Evolutionary conservation across 2,888 invertebrate genomes (phyloP), one percentile per base, ranked within the genome.

Genomic region (Stomorhina lunata): DNA sequence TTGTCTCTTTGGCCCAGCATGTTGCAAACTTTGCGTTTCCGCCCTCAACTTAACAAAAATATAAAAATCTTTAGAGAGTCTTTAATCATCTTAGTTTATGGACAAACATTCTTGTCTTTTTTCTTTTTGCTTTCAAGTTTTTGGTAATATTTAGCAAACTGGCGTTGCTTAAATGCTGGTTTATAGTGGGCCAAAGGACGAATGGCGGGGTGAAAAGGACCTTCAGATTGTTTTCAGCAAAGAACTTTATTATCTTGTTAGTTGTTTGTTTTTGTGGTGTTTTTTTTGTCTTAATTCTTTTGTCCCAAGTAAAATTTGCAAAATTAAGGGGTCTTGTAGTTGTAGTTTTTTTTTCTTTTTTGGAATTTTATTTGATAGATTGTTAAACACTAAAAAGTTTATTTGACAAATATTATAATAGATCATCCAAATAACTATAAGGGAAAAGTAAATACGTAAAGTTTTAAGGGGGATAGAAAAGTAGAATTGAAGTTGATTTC

Each of bases 1-100:
- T n/a, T n/a, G n/a, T n/a, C n/a, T n/a, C n/a, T n/a, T n/a, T n/a
- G n/a, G n/a, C n/a, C n/a, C n/a, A n/a, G n/a, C n/a, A n/a, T n/a
- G n/a, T n/a, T n/a, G n/a, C n/a, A n/a, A n/a, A n/a, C n/a, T n/a
- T n/a, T n/a, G n/a, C 43, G 43, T 57, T 66, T 65, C 25, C 45
- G 43, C 25, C 34, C 55, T 25, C 29, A 27, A 37, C 32, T 17
- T 40, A 55, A 48, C 17, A 20, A 57, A 34, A 25, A 59, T 27
- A 57, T n/a, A 57, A 61, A 80, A 79, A 63, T 84, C 84, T 76
- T 78, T 79, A 20, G 80, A 81, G 84, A 82, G 82, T 83, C 81
- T 83, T 85, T 83, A 84, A 84, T 85, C 84, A 85, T 80, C 53
- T 79, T 59, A 66, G 43, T 78, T 78, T 78, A 71, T 55, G 61